Evolutionary conservation across 2,888 invertebrate species (phyloP).

Genomic region (Perithous albicinctus): DNA sequence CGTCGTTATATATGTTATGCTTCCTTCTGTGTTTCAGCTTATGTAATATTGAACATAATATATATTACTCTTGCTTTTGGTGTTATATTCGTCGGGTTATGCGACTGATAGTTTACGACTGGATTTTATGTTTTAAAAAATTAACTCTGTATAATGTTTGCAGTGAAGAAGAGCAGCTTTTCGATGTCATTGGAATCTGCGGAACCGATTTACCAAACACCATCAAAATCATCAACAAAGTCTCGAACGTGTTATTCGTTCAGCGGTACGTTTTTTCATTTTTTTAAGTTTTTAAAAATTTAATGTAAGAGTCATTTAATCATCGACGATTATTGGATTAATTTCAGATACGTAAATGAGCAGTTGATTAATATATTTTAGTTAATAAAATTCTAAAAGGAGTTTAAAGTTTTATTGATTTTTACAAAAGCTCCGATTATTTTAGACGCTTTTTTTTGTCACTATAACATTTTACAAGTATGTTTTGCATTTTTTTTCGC

Average conservation of each 20-base stretch:
- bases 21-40: conserved; percentile 31
- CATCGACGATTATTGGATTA: not conserved
- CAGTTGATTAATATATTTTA: too few species aligned
- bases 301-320: conserved; percentile 40
- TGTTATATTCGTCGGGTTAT: conserved; percentile 34
- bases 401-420: too few species aligned
- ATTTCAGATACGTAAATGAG: not conserved
- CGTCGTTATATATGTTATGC: conserved; percentile 21
- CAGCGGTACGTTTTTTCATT: conserved; percentile 41
- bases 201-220: conserved; percentile 75
- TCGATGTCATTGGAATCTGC: conserved; percentile 76
- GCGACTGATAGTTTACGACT: not conserved
- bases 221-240: conserved; percentile 70
- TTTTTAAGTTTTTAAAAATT: not conserved
- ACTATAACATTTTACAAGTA: too few species aligned
- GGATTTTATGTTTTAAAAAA: not conserved
- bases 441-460: too few species aligned
- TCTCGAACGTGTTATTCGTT: conserved; percentile 64
- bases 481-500: too few species aligned
- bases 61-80: conserved; percentile 25
- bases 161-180: conserved; percentile 77
- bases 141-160: conserved; percentile 65
- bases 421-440: too few species aligned
- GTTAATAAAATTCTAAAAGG: too few species aligned
- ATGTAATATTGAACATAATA: conserved; percentile 18